A percentile compares a stretch with the other conserved stretches of the same genome.
Conservation (phyloP, 35 echinoderm and acorn worm species). For the Heliocidaris tuberculata region DNA sequence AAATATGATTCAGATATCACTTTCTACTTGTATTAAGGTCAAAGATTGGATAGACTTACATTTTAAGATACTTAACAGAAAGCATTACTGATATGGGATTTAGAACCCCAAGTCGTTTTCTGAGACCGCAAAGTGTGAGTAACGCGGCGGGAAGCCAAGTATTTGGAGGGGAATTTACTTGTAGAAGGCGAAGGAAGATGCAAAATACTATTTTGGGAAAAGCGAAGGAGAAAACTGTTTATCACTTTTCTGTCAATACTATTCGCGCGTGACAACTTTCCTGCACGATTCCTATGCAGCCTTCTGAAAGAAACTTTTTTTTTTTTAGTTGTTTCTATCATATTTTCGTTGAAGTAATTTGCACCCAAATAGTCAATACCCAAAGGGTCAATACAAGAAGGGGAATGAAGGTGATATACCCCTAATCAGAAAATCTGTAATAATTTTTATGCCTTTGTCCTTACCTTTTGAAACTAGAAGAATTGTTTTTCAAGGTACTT, state of each 20-base stretch:
- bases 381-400: too few relatives aligned
- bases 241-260: background rate
- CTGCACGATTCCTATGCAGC: background rate
- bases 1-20: background rate
- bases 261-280: background rate
- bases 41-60: background rate
- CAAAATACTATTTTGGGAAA: background rate
- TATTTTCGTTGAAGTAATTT: too few relatives aligned
- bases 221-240: background rate
- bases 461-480: too few relatives aligned
- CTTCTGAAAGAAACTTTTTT: background rate
- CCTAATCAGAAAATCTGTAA: too few relatives aligned
- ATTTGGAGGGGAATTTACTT: background rate
- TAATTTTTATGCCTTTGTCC: too few relatives aligned
- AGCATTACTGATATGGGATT: background rate
- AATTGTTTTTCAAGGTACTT: too few relatives aligned
- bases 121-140: background rate
- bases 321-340: too few relatives aligned
- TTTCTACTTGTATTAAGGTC: background rate
- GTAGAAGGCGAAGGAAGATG: background rate
- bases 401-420: too few relatives aligned
- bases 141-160: background rate
- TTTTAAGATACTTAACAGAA: background rate
- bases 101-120: background rate
- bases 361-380: too few relatives aligned